Percentiles rank a stretch among this genome's conserved stretches.
These are phyloP conservation scores for Drosophila gunungcola DNA, from an alignment of 1,140 invertebrate genomes.

Conservation along the genomic window DNA sequence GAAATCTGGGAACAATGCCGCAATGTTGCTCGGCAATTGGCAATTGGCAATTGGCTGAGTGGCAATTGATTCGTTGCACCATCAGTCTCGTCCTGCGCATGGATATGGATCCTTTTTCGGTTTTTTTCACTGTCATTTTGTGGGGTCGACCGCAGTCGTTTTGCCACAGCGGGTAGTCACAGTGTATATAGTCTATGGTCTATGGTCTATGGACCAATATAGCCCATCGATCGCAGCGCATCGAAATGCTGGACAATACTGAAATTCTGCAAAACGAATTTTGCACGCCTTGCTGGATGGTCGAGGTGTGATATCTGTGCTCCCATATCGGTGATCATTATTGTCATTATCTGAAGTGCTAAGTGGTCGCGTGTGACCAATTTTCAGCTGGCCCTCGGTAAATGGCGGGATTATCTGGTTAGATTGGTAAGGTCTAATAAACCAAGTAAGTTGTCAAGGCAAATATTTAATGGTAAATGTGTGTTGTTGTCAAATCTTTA, in stretches of 20 bases:
- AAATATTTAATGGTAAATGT: neutral
- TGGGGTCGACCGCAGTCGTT: conserved; percentile 76
- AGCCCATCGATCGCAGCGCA: conserved; percentile 52
- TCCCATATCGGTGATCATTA: conserved; percentile 37
- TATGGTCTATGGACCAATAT: too few relatives aligned
- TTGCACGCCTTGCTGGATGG: conserved; percentile 3
- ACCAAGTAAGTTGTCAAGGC: neutral
- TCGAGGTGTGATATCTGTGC: conserved; percentile 32
- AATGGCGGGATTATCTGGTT: conserved; percentile 9
- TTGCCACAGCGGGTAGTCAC: conserved; percentile 72
- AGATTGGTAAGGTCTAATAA: too few relatives aligned
- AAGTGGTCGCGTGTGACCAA: conserved; percentile 79
- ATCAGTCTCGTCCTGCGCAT: conserved; percentile 36
- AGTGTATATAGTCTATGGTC: neutral
- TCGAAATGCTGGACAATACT: conserved; percentile 37
- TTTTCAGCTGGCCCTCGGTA: conserved; percentile 57
- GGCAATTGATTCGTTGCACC: conserved; percentile 76
- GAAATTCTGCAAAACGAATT: conserved; percentile 9
- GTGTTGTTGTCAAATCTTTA: too few relatives aligned
- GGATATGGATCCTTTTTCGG: conserved; percentile 8
- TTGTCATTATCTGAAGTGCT: conserved; percentile 59
- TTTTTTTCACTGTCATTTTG: conserved; percentile 23
- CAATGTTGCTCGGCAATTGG: conserved; percentile 48
- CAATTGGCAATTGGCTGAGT: conserved; percentile 41
- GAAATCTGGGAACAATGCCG: conserved; percentile 38